These are phyloP conservation scores for Schizothorax lantsangensis DNA, from an alignment of 2,797 vertebrate species.

Conservation along the genomic window DNA sequence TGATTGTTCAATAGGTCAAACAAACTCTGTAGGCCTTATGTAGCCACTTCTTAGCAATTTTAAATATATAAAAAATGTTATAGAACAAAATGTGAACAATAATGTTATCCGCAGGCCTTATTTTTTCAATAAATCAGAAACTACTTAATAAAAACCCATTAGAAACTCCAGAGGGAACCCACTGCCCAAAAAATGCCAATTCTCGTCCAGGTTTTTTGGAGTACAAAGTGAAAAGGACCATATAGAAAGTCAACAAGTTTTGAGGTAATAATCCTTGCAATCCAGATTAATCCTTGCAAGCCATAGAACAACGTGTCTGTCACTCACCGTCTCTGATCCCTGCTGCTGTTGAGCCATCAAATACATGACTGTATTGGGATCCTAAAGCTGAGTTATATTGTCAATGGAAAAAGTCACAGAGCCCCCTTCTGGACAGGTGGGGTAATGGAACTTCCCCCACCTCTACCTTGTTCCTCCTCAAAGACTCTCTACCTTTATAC, in stretches of 20 bases:
- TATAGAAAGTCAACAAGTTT: constrained; percentile 1
- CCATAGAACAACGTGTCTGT: background rate
- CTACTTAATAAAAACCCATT: background rate
- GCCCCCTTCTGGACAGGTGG: constrained; percentile 25
- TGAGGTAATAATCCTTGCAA: background rate
- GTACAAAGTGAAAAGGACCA: background rate
- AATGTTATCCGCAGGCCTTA: background rate
- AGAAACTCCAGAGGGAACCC: constrained; percentile 9
- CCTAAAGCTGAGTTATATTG: background rate
- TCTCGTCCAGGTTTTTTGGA: background rate
- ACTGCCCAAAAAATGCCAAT: background rate
- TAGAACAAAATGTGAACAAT: background rate
- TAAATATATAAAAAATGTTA: too few relatives aligned
- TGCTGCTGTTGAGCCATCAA: constrained; percentile 23
- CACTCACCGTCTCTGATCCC: background rate
- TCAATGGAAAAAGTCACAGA: background rate
- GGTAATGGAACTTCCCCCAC: background rate
- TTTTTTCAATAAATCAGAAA: background rate
- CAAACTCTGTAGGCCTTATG: background rate
- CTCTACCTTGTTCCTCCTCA: background rate
- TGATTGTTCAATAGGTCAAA: background rate
- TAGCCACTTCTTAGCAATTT: background rate
- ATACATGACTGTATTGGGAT: background rate
- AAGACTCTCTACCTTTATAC: constrained; percentile 71
- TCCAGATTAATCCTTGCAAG: constrained; percentile 9